A percentile compares a stretch with the other conserved stretches of the same genome.
Evolutionary conservation across 2,797 vertebrate genomes (phyloP).

Genomic region (Semotilus atromaculatus): DNA sequence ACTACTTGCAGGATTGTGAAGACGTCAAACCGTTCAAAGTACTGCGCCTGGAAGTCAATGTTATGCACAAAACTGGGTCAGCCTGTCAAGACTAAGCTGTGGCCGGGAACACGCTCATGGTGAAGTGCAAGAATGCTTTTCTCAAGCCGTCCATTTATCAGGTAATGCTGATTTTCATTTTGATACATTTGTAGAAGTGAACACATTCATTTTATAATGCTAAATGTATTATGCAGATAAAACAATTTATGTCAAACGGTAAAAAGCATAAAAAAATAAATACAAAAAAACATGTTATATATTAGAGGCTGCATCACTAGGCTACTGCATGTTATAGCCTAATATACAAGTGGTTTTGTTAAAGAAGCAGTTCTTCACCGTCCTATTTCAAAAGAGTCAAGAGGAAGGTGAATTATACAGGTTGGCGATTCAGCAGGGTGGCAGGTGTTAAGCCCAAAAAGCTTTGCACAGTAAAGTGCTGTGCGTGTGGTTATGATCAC

Average conservation of each 20-base stretch:
- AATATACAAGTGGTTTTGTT: constrained; percentile 27
- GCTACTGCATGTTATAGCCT: background rate
- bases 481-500: constrained; percentile 31
- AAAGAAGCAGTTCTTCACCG: background rate
- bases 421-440: constrained; percentile 31
- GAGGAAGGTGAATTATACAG: constrained; percentile 23
- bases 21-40: constrained; percentile 54
- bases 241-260: background rate
- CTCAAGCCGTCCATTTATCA: constrained; percentile 11
- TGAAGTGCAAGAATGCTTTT: constrained; percentile 14
- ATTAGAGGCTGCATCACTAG: background rate
- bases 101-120: constrained; percentile 32
- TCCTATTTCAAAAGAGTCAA: background rate
- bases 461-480: constrained; percentile 25
- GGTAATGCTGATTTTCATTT: constrained; percentile 46
- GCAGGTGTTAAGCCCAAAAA: constrained; percentile 44
- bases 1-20: constrained; percentile 51
- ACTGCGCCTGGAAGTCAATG: constrained; percentile 52
- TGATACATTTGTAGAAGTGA: background rate
- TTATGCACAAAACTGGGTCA: constrained; percentile 66
- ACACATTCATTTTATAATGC: background rate
- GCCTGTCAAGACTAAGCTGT: constrained; percentile 67
- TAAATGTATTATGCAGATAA: constrained; percentile 1
- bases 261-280: too few species aligned
- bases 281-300: background rate